Conservation (phyloP, 2,888 invertebrate species). For the Hirtodrosophila alboralis region DNA sequence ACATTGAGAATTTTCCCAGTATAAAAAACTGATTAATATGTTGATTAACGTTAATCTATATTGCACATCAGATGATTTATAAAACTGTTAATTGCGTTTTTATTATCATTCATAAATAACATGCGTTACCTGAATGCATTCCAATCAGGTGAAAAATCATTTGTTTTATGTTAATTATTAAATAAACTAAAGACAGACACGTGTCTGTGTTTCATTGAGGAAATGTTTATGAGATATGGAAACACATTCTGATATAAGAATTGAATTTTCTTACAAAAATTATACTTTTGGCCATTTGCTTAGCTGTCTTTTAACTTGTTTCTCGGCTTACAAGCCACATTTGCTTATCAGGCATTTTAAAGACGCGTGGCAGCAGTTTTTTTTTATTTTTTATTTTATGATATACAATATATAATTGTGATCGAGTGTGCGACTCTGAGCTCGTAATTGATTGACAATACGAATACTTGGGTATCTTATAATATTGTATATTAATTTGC, state of each 20-base stretch:
- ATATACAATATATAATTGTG: slow-evolving; percentile 13
- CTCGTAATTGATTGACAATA: slow-evolving; percentile 20
- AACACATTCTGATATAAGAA: slow-evolving; percentile 2
- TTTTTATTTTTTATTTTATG: slow-evolving; percentile 3
- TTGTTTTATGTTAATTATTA: slow-evolving; percentile 1
- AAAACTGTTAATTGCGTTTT: slow-evolving; percentile 32
- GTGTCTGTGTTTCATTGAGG: no score
- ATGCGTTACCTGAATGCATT: slow-evolving; percentile 25
- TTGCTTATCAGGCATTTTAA: slow-evolving; percentile 25
- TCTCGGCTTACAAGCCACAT: slow-evolving; percentile 33
- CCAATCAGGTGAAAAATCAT: background rate
- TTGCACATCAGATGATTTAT: slow-evolving; percentile 17
- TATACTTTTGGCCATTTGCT: slow-evolving; percentile 26
- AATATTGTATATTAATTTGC: slow-evolving; percentile 32
- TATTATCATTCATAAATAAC: slow-evolving; percentile 15
- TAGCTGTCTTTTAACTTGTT: slow-evolving; percentile 23
- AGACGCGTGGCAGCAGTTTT: slow-evolving; percentile 65
- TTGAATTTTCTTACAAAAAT: slow-evolving; percentile 9
- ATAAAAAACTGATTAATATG: slow-evolving; percentile 7
- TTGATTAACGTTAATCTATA: slow-evolving; percentile 2
- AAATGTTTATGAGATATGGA: no score
- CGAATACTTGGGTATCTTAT: slow-evolving; percentile 24
- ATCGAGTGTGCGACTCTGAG: background rate
- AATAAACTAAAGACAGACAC: slow-evolving; percentile 24
- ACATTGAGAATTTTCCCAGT: slow-evolving; percentile 2